A percentile compares a stretch with the other conserved stretches of the same genome.
These are phyloP conservation scores for Uloborus plumipes DNA, from an alignment of 2,888 invertebrate genomes.

Conservation along the genomic window DNA sequence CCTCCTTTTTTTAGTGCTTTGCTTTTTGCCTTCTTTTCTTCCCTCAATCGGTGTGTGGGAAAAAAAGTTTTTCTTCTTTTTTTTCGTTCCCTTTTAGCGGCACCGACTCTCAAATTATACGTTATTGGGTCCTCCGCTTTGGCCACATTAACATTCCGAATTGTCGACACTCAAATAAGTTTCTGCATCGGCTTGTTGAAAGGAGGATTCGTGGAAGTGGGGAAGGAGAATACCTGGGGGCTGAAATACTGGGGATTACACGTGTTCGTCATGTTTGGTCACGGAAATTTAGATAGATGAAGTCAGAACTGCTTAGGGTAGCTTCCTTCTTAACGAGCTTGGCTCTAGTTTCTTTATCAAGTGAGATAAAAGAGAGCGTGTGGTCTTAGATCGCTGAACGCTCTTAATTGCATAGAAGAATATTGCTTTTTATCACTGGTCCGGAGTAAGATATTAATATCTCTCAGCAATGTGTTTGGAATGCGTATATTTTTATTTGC, in stretches of 20 bases:
- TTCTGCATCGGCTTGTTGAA: conserved; percentile 51
- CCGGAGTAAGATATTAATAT: too few relatives aligned
- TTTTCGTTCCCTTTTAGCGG: conserved; percentile 42
- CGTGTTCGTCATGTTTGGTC: too few relatives aligned
- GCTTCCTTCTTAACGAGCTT: too few relatives aligned
- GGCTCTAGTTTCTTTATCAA: too few relatives aligned
- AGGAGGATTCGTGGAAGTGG: conserved; percentile 19
- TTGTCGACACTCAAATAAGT: conserved; percentile 60
- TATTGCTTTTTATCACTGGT: too few relatives aligned
- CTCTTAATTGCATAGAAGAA: too few relatives aligned
- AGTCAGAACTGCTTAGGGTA: too few relatives aligned
- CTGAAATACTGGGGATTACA: neutral
- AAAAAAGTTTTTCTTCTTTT: conserved; percentile 15
- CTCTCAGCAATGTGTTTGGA: too few relatives aligned
- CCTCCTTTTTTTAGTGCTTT: neutral
- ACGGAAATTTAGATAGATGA: too few relatives aligned
- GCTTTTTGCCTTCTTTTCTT: conserved; percentile 15
- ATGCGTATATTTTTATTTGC: too few relatives aligned
- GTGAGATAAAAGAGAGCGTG: too few relatives aligned
- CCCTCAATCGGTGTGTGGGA: conserved; percentile 25
- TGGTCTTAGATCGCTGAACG: too few relatives aligned
- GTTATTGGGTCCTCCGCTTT: conserved; percentile 54
- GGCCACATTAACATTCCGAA: conserved; percentile 65
- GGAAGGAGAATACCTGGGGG: conserved; percentile 4
- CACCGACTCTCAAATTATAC: conserved; percentile 59